Base-by-base conservation (phyloP, 1,140 invertebrate genomes). In the Grapholita molesta region DNA sequence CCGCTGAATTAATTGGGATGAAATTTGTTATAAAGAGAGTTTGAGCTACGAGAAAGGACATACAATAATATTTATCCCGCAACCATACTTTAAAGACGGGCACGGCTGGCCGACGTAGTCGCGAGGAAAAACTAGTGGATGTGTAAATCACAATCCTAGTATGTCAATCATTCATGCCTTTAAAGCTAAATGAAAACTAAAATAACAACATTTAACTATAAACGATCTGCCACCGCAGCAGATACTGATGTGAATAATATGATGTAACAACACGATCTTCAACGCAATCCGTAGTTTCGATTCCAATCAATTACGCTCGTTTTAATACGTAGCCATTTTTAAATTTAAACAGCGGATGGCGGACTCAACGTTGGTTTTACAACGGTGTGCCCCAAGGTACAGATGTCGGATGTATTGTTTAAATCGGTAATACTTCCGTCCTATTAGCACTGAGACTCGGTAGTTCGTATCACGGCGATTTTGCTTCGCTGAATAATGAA, bases 401-500 rank as follows among this genome's bases (percentile, higher is more conserved):
- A 61, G 9, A 21, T 53, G 38, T 15, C 55, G 68, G 65, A 9
- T 42, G 30, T 9, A 53, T 48, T 53, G 33, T 70, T 66, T 32
- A 64, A 66, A 32, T 55, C 28, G n/a, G 42, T 48, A 48, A 15
- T 6, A 48, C 42, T 48, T 48, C 42, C 42, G 42, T 21, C 42
- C 42, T 21, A 48, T 48, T 9, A 18, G 6, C 21, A 21, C 18
- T 48, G 42, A 21, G 15, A 2, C 18, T n/a, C 18, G 18, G 66
- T 64, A 48, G 70, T 23, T 69, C 55, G 66, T 67, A 66, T 61
- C 69, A 38, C 65, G 55, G 57, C 72, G 68, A 78, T 76, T 73
- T 68, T 69, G 52, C 70, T 67, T 67, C 70, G 64, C 70, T 75
- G 77, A 75, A 70, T 74, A 77, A 77, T 79, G 71, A 77, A 80